Percentiles rank a stretch among this genome's conserved stretches.
Conservation (phyloP, 2,797 vertebrate species). For the Meriones psammophilus region DNA sequence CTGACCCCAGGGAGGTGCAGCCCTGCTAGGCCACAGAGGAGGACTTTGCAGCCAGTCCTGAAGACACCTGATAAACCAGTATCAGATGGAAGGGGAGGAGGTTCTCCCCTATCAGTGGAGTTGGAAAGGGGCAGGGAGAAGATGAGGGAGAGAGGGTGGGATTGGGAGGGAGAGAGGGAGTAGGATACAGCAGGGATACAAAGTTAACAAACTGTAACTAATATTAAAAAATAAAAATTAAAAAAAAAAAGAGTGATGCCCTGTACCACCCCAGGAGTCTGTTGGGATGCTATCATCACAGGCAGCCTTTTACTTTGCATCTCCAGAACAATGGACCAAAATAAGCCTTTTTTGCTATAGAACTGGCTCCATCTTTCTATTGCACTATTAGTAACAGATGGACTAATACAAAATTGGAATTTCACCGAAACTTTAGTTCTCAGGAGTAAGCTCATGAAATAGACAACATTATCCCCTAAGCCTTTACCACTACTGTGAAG, state of each 20-base stretch:
- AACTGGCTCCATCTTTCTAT: background rate
- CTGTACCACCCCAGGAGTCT: background rate
- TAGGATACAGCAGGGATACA: too few relatives aligned
- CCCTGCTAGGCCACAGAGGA: too few relatives aligned
- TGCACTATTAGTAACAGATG: background rate
- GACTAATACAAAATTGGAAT: background rate
- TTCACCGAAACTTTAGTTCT: slow-evolving; percentile 18
- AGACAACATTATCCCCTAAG: slow-evolving; percentile 5
- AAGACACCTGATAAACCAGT: too few relatives aligned
- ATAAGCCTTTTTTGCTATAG: background rate
- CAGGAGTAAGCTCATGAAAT: background rate
- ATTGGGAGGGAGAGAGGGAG: too few relatives aligned
- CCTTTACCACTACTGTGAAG: slow-evolving; percentile 46
- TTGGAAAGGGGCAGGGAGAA: too few relatives aligned
- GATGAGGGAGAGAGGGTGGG: too few relatives aligned
- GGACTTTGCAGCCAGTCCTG: too few relatives aligned
- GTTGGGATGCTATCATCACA: background rate
- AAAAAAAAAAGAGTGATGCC: background rate
- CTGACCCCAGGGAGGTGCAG: too few relatives aligned
- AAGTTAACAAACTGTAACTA: too few relatives aligned
- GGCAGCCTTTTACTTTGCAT: background rate
- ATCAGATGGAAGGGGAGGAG: too few relatives aligned
- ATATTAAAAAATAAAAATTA: too few relatives aligned
- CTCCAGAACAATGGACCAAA: background rate
- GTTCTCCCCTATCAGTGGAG: too few relatives aligned